These are phyloP conservation scores for Dolichotis patagonum DNA, from an alignment of 2,113 vertebrate species.

Conservation along the genomic window DNA sequence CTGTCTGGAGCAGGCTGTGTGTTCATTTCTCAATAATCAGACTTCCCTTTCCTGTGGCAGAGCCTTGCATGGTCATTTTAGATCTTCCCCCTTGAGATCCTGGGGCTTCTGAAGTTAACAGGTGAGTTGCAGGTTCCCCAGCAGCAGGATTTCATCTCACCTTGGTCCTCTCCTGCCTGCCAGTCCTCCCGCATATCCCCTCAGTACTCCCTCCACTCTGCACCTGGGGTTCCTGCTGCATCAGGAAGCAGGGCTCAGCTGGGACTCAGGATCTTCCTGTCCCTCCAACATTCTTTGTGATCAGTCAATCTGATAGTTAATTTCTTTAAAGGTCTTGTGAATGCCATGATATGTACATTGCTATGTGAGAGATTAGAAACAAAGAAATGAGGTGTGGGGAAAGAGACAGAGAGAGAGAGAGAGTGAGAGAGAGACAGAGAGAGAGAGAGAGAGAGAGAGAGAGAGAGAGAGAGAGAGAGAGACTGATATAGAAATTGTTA, in stretches of 20 bases:
- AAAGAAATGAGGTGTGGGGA: too few relatives aligned
- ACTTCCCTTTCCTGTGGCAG: not conserved
- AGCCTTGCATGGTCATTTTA: not conserved
- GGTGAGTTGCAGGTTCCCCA: not conserved
- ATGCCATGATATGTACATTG: too few relatives aligned
- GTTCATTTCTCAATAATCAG: not conserved
- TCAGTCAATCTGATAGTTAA: not conserved
- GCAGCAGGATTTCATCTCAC: not conserved
- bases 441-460: too few relatives aligned
- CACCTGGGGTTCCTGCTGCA: accelerated
- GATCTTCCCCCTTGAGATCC: not conserved
- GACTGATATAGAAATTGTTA: too few relatives aligned
- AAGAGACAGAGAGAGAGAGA: too few relatives aligned
- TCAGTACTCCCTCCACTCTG: not conserved
- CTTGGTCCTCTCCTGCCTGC: not conserved
- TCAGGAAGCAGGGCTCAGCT: not conserved
- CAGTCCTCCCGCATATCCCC: not conserved
- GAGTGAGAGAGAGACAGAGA: too few relatives aligned
- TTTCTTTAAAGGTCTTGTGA: too few relatives aligned
- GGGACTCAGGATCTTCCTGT: not conserved
- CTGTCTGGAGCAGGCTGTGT: not conserved
- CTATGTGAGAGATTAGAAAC: too few relatives aligned
- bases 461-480: too few relatives aligned
- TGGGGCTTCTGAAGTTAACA: not conserved
- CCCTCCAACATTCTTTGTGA: not conserved